Evolutionary conservation across 2,113 vertebrate genomes (phyloP).

Genomic region (Trachemys scripta): DNA sequence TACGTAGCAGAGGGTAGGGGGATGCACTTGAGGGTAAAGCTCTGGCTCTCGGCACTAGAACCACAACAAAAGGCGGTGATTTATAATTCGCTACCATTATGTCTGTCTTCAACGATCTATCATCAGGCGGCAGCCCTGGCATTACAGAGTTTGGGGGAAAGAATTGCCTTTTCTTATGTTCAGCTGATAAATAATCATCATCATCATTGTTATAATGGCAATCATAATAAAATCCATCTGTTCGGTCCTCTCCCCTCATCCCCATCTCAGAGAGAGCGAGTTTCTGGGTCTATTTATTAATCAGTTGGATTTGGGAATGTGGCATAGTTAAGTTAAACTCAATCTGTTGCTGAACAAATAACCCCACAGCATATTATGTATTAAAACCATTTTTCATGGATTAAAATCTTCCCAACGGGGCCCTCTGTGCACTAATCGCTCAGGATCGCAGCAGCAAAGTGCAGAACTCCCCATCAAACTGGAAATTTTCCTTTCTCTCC

Average conservation of each 20-base stretch:
- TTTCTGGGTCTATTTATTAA: constrained; percentile 62
- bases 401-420: constrained; percentile 68
- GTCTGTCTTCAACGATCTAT: constrained; percentile 47
- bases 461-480: neutral
- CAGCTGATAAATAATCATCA: constrained; percentile 71
- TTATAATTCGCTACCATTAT: constrained; percentile 74
- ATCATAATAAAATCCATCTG: constrained; percentile 70
- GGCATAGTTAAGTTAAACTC: constrained; percentile 68
- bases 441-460: neutral
- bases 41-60: constrained; percentile 18
- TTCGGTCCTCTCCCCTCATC: constrained; percentile 1
- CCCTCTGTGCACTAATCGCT: constrained; percentile 10
- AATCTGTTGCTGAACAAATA: constrained; percentile 75
- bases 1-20: neutral
- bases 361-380: constrained; percentile 55
- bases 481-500: neutral
- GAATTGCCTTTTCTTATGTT: constrained; percentile 44
- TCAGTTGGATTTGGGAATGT: constrained; percentile 47
- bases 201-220: constrained; percentile 54
- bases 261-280: neutral
- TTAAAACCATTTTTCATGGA: constrained; percentile 78
- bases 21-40: constrained; percentile 33
- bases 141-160: constrained; percentile 47
- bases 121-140: constrained; percentile 33
- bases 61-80: constrained; percentile 77